Evolutionary conservation across 2,888 invertebrate species (phyloP).

Genomic region (Zaprionus obscuricornis): DNA sequence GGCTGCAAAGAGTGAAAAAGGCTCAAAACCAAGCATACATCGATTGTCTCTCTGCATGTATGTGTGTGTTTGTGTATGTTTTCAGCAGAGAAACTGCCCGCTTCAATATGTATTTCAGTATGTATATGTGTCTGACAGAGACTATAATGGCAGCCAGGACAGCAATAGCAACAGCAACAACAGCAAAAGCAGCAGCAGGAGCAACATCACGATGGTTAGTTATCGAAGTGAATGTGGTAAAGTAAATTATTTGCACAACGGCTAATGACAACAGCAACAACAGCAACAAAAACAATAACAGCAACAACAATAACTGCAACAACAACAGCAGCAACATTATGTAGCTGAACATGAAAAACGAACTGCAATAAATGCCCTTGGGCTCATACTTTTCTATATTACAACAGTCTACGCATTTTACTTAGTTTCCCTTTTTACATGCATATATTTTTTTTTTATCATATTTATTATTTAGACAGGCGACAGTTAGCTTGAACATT

Average conservation of each 20-base stretch:
- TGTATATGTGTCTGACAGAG: constrained; percentile 36
- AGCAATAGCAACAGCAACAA: constrained; percentile 17
- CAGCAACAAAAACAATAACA: constrained; percentile 22
- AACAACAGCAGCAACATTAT: constrained; percentile 5
- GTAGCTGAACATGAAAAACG: constrained; percentile 8
- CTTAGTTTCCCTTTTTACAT: constrained; percentile 2
- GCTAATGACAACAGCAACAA: constrained; percentile 73
- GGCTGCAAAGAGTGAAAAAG: background rate
- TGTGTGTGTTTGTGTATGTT: no score
- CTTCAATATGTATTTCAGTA: constrained; percentile 39
- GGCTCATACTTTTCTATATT: no score
- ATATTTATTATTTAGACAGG: constrained; percentile 76
- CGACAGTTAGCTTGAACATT: constrained; percentile 62
- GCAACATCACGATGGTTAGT: constrained; percentile 75
- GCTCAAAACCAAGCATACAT: no score
- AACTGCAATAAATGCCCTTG: constrained; percentile 29
- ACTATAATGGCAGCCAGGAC: constrained; percentile 58
- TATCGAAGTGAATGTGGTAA: constrained; percentile 77
- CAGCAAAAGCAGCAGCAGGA: constrained; percentile 40
- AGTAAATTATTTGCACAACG: constrained; percentile 79
- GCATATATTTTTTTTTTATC: constrained; percentile 56
- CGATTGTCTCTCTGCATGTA: no score
- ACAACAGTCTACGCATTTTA: no score
- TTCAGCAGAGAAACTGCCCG: no score
- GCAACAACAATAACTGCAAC: constrained; percentile 9